Base-by-base conservation (phyloP, 2,113 vertebrate species). In the Calypte anna region DNA sequence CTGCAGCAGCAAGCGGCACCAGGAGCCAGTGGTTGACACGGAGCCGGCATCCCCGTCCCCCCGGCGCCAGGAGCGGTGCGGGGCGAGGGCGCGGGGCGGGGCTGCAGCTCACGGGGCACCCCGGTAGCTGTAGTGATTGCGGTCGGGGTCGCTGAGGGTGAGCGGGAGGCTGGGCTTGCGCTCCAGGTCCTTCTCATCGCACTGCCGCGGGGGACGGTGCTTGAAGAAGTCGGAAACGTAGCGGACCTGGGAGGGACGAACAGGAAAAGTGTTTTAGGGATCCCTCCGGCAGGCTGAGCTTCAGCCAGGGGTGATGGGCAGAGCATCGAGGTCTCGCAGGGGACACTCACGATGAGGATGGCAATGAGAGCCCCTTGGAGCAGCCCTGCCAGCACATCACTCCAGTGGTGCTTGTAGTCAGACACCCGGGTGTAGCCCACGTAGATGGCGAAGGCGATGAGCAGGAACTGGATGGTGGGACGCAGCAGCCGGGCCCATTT, bases 341-440 rank as follows among this genome's bases (percentile, higher is more conserved):
- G 31, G 66, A 72, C 58, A 98, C 98, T 99, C 97, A 99, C 99
- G 0, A 98, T 98, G 79, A 99, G 98, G 44, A 98, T 28, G 12
- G 99, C 99, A 9, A 99, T 97, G 25, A 99, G 97, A 1, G 98
- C 99, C 33, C 99, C 99, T 94, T 99, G 99, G 89, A 99, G 97
- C 92, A 99, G 98, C 81, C 99, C 99, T 12, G 97, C 97, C 82
- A 99, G 97, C 57, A 99, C 99, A 3, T 99, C 99, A 5, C 99
- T 99, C 99, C 99, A 99, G 97, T 99, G 99, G 97, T 99, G 99
- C 82, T 99, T 99, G 98, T 99, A 98, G 97, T 99, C 99, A 0
- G 99, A 99, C 68, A 99, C 98, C 0, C 99, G 97, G 74, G 99
- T 99, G 97, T 99, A 99, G 88, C 99, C 99, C 94, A 99, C 99